Conservation (phyloP, 2,113 vertebrate genomes). For the Pangasianodon gigas region DNA sequence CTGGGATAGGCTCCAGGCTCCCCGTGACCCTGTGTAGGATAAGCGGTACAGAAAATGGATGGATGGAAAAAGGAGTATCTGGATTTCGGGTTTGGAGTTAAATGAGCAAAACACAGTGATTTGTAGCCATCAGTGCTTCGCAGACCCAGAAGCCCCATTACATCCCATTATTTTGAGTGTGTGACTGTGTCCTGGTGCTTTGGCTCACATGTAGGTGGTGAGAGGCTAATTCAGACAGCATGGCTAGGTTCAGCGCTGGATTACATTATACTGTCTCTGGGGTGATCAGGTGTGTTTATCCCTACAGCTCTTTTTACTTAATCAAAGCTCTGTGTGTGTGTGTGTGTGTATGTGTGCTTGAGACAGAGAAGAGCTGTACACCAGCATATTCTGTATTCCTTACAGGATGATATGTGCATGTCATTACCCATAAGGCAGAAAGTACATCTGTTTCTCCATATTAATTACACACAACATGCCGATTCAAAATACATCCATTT, state of each 20-base stretch:
- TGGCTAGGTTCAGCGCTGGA: conserved; percentile 34
- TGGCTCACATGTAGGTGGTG: conserved; percentile 20
- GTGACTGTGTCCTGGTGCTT: conserved; percentile 23
- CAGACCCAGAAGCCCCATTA: conserved; percentile 23
- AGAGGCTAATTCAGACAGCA: conserved; percentile 49
- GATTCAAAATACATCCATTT: background rate
- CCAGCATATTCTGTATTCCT: background rate
- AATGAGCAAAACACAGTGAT: conserved; percentile 10
- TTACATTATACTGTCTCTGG: conserved; percentile 40
- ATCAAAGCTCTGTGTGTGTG: conserved; percentile 33
- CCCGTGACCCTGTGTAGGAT: no score
- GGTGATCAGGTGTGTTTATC: conserved; percentile 45
- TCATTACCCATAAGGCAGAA: conserved; percentile 19
- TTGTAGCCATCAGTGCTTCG: background rate
- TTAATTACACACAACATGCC: conserved; percentile 18
- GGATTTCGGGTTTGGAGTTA: background rate
- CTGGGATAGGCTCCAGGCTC: no score
- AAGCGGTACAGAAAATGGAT: no score
- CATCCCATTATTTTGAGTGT: conserved; percentile 35
- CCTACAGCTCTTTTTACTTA: conserved; percentile 39
- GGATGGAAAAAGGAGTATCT: background rate
- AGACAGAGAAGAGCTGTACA: background rate
- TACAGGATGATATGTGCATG: background rate
- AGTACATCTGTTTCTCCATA: background rate
- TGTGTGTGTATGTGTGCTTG: background rate